Conservation (phyloP, 1,140 invertebrate genomes). For the Drosophila sp. region DNA sequence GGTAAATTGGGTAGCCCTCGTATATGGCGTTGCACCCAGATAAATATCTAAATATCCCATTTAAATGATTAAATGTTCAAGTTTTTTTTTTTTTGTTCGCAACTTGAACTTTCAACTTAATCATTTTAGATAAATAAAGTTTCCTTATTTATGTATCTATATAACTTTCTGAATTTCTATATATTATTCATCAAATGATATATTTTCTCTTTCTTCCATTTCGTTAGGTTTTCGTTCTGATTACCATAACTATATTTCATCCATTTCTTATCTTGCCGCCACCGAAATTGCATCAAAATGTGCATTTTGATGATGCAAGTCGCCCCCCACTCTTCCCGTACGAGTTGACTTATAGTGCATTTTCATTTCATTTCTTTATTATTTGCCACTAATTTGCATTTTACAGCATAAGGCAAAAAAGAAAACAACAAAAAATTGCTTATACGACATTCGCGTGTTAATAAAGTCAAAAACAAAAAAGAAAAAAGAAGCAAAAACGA, state of each 20-base stretch:
- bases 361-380: conserved; percentile 27
- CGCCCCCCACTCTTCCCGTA: conserved; percentile 21
- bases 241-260: conserved; percentile 18
- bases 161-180: no score
- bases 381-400: conserved; percentile 66
- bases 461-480: conserved; percentile 26
- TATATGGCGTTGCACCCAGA: no score
- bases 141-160: no score
- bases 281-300: conserved; percentile 3
- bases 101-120: no score
- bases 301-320: conserved; percentile 49
- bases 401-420: conserved; percentile 54
- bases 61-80: no score
- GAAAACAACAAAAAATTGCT: conserved; percentile 48
- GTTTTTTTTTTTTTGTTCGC: no score
- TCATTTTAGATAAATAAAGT: no score
- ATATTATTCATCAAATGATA: not conserved
- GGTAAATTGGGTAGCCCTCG: no score
- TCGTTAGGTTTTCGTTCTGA: not conserved
- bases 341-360: conserved; percentile 51
- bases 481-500: conserved; percentile 27
- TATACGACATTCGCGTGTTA: conserved; percentile 77
- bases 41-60: no score
- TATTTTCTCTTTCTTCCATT: not conserved
- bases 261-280: conserved; percentile 23